These are phyloP conservation scores for Bicyclus anynana DNA, from an alignment of 1,140 invertebrate genomes.

Conservation along the genomic window DNA sequence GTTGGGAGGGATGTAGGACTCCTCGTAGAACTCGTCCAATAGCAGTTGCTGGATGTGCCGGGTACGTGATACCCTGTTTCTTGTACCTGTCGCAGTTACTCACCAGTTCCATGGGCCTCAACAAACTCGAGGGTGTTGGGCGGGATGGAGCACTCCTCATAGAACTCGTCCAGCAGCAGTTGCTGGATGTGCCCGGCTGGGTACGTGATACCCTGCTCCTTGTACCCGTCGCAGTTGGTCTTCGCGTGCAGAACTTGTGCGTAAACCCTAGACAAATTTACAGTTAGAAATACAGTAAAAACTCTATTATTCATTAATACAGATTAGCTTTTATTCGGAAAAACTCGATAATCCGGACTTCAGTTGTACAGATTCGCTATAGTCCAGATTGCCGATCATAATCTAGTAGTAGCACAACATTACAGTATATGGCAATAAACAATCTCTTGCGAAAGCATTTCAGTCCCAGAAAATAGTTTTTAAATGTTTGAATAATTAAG, in stretches of 20 bases:
- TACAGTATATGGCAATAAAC: no score
- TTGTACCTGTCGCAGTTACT: neutral
- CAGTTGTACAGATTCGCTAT: no score
- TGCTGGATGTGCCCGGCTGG: slow-evolving; percentile 91
- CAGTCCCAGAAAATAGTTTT: no score
- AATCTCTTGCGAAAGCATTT: no score
- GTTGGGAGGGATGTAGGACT: slow-evolving; percentile 85
- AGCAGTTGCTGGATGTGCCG: slow-evolving; percentile 88
- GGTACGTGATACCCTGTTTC: no score
- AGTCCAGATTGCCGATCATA: no score
- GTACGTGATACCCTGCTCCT: slow-evolving; percentile 93
- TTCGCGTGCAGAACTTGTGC: slow-evolving; percentile 77
- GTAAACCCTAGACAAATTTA: slow-evolving; percentile 46
- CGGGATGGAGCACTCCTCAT: slow-evolving; percentile 88
- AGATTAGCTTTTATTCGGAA: no score
- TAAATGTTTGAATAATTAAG: no score
- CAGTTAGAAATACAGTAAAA: neutral
- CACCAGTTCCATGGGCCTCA: slow-evolving; percentile 94
- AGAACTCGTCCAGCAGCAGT: slow-evolving; percentile 88
- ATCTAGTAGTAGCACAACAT: no score
- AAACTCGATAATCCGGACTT: no score
- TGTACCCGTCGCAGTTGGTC: slow-evolving; percentile 93
- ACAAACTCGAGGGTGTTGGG: slow-evolving; percentile 87
- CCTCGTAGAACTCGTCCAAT: slow-evolving; percentile 91
- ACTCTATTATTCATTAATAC: no score